phyloP scores from a whole-genome alignment of 2,888 invertebrate genomes.

The Apeira syringaria region DNA sequence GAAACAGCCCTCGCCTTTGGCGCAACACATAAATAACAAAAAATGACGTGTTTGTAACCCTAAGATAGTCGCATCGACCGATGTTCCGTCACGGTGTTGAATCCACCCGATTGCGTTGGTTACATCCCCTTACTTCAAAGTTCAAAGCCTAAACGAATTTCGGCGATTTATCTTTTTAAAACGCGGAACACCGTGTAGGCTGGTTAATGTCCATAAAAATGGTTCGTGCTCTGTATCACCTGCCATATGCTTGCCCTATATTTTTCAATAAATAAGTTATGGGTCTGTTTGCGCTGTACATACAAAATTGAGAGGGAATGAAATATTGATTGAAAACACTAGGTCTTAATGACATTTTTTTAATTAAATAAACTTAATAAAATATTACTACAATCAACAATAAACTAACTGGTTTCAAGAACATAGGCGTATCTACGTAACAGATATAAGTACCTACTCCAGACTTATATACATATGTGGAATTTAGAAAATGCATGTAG shows the following conservation, averaged over 20 bases:
- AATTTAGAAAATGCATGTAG: neutral
- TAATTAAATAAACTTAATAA: conserved; percentile 12
- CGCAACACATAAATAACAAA: conserved; percentile 61
- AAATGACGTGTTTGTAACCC: conserved; percentile 39
- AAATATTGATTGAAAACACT: conserved; percentile 8
- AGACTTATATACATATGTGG: neutral
- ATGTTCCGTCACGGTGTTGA: conserved; percentile 87
- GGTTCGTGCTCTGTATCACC: conserved; percentile 45
- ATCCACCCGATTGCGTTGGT: conserved; percentile 49
- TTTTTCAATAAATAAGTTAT: conserved; percentile 26
- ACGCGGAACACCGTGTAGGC: conserved; percentile 43
- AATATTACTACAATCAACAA: too few species aligned
- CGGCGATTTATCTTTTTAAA: conserved; percentile 66
- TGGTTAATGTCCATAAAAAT: conserved; percentile 55
- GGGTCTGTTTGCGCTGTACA: conserved; percentile 13
- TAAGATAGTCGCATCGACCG: conserved; percentile 44
- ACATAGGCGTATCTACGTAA: too few species aligned
- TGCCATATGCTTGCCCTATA: conserved; percentile 33
- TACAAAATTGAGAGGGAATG: conserved; percentile 3
- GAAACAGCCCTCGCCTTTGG: conserved; percentile 56
- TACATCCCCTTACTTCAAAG: conserved; percentile 45
- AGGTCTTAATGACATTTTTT: conserved; percentile 12
- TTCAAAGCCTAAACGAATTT: conserved; percentile 53
- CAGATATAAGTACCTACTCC: too few species aligned
- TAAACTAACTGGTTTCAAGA: too few species aligned